These are phyloP conservation scores for Pollicipes pollicipes DNA, from an alignment of 1,140 invertebrate species.

Conservation along the genomic window DNA sequence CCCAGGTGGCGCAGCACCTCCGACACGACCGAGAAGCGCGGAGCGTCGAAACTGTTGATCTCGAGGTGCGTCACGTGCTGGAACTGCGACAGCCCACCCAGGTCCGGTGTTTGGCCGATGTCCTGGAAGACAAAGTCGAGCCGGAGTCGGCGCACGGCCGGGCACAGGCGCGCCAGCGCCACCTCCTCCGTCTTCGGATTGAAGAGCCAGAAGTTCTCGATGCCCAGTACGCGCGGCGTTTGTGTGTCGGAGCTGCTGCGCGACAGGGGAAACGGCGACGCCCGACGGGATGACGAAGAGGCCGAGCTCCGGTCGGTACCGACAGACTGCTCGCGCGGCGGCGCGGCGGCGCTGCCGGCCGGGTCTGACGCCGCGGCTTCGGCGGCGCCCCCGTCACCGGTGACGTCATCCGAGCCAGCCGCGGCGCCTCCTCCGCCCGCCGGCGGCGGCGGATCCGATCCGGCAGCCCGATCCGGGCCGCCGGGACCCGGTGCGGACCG, in stretches of 20 bases:
- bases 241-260: background rate
- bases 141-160: conserved; percentile 11
- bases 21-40: background rate
- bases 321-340: background rate
- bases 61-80: background rate
- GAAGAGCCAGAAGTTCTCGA: conserved; percentile 18
- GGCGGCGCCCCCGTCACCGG: too few relatives aligned
- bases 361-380: background rate
- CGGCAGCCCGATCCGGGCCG: too few relatives aligned
- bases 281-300: background rate
- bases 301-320: background rate
- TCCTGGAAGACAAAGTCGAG: conserved; percentile 18
- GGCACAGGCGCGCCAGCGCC: conserved; percentile 12
- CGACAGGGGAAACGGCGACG: background rate
- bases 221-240: conserved; percentile 1
- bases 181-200: conserved; percentile 16
- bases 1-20: background rate
- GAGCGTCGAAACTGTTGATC: background rate
- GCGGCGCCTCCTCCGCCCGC: too few relatives aligned
- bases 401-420: too few relatives aligned
- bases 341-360: too few relatives aligned
- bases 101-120: conserved; percentile 13
- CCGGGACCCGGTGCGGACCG: too few relatives aligned
- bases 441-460: too few relatives aligned
- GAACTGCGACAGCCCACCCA: background rate